A percentile compares a stretch with the other conserved stretches of the same genome.
Conservation (phyloP, 2,888 invertebrate species). For the Lasius platythorax region DNA sequence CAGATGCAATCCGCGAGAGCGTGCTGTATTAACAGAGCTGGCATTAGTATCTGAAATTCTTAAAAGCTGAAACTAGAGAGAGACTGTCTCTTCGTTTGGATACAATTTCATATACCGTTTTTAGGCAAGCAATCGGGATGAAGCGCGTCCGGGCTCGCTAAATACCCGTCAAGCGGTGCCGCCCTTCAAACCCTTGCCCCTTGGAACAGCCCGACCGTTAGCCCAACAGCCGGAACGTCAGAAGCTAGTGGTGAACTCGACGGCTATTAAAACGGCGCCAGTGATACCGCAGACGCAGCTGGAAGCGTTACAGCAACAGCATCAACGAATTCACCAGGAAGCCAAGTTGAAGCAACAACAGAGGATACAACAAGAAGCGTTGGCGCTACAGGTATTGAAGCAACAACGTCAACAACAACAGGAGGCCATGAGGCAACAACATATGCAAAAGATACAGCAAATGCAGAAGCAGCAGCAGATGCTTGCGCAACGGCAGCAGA, state of each 20-base stretch:
- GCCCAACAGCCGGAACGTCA: slow-evolving; percentile 90
- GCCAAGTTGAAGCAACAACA: slow-evolving; percentile 78
- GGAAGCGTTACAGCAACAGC: slow-evolving; percentile 72
- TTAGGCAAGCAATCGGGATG: slow-evolving; percentile 73
- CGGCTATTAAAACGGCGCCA: slow-evolving; percentile 75
- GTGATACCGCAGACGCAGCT: slow-evolving; percentile 74
- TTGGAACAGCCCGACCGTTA: slow-evolving; percentile 86
- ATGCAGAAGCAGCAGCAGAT: slow-evolving; percentile 72
- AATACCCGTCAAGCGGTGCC: slow-evolving; percentile 87
- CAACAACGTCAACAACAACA: slow-evolving; percentile 83
- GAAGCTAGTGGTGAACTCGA: slow-evolving; percentile 81
- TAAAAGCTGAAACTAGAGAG: background rate
- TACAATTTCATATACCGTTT: background rate
- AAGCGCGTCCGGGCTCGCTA: slow-evolving; percentile 56
- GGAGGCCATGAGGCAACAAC: slow-evolving; percentile 80
- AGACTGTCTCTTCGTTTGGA: background rate
- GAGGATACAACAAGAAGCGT: slow-evolving; percentile 79
- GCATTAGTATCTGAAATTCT: background rate
- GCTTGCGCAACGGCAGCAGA: slow-evolving; percentile 68
- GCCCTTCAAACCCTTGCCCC: slow-evolving; percentile 93
- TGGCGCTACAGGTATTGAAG: slow-evolving; percentile 81
- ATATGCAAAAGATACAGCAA: slow-evolving; percentile 75
- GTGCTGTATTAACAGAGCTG: background rate
- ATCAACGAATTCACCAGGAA: slow-evolving; percentile 78
- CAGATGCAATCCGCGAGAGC: background rate